Evolutionary conservation across 2,113 vertebrate genomes (phyloP).

Genomic region (Ctenomys sociabilis): DNA sequence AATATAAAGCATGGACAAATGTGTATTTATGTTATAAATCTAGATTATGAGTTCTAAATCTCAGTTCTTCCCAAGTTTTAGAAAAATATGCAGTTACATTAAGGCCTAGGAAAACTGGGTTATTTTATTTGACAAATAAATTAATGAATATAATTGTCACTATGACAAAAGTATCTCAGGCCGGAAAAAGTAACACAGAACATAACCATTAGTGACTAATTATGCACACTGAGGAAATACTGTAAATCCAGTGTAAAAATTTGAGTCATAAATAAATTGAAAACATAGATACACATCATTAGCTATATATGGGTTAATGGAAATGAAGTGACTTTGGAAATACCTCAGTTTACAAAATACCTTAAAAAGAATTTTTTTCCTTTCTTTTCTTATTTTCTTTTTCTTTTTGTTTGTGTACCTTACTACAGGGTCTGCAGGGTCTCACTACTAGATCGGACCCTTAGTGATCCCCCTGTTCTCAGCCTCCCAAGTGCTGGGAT

Average conservation of each 20-base stretch:
- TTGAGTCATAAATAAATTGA: not conserved
- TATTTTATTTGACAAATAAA: not conserved
- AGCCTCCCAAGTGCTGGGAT: too few relatives aligned
- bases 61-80: not conserved
- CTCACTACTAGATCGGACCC: too few relatives aligned
- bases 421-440: too few relatives aligned
- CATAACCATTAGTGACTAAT: not conserved
- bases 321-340: not conserved
- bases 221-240: not conserved
- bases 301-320: not conserved
- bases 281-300: not conserved
- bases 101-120: not conserved
- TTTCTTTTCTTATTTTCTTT: too few relatives aligned
- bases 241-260: not conserved
- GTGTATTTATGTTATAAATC: not conserved
- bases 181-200: not conserved
- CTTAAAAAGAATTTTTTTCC: not conserved
- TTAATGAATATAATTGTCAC: not conserved
- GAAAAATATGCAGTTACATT: not conserved
- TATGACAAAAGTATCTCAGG: not conserved
- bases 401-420: too few relatives aligned
- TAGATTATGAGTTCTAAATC: not conserved
- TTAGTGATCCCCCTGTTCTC: too few relatives aligned
- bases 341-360: not conserved
- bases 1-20: not conserved